Conservation (phyloP, 1,140 invertebrate species). For the Meteorus sp. region DNA sequence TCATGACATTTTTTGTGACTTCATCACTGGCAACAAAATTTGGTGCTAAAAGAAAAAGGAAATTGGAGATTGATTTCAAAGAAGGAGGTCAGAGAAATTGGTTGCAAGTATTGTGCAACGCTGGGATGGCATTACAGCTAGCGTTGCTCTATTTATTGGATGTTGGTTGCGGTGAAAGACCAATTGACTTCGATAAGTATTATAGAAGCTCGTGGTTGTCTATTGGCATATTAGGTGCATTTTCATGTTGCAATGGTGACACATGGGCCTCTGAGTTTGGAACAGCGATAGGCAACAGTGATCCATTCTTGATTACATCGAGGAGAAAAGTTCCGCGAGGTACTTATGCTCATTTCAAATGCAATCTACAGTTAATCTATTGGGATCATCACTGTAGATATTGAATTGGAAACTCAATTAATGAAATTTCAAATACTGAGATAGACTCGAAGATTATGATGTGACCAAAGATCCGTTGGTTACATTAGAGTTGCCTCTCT, state of each 20-base stretch:
- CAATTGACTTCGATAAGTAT: slow-evolving; percentile 76
- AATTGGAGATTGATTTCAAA: slow-evolving; percentile 79
- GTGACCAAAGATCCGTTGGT: no score
- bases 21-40: slow-evolving; percentile 85
- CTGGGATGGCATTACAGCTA: slow-evolving; percentile 79
- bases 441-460: no score
- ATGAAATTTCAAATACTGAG: background rate
- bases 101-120: slow-evolving; percentile 90
- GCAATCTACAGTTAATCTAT: no score
- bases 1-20: slow-evolving; percentile 79
- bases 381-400: background rate
- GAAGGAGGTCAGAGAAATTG: slow-evolving; percentile 88
- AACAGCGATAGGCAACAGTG: slow-evolving; percentile 68
- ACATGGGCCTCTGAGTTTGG: slow-evolving; percentile 92
- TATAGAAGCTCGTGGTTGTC: slow-evolving; percentile 82
- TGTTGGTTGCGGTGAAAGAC: slow-evolving; percentile 74
- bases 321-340: slow-evolving; percentile 76
- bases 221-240: slow-evolving; percentile 74
- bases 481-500: slow-evolving; percentile 1
- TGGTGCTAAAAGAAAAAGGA: slow-evolving; percentile 68
- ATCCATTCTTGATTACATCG: slow-evolving; percentile 79
- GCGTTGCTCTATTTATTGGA: slow-evolving; percentile 81
- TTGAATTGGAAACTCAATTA: slow-evolving; percentile 15
- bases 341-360: no score
- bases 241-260: slow-evolving; percentile 85